Evolutionary conservation across 2,113 vertebrate species (phyloP).

Genomic region (Rhinichthys klamathensis): DNA sequence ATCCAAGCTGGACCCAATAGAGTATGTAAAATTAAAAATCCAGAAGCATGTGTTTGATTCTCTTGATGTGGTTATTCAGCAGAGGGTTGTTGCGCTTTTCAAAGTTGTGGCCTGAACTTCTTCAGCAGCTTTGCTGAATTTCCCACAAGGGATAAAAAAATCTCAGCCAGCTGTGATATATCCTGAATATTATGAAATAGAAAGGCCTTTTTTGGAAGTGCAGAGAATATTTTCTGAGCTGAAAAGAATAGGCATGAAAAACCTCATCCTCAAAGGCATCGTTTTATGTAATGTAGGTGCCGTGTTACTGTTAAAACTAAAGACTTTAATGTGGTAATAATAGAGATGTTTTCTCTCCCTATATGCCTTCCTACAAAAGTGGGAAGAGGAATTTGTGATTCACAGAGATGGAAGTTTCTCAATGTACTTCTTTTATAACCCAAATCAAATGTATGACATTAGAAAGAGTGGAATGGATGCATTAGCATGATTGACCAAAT

Average conservation of each 20-base stretch:
- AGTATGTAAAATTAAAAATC: constrained; percentile 47
- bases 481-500: neutral
- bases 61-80: constrained; percentile 52
- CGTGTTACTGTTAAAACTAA: neutral
- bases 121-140: constrained; percentile 32
- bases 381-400: neutral
- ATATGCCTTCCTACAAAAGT: neutral
- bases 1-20: constrained; percentile 38
- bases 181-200: neutral
- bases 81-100: constrained; percentile 14
- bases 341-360: neutral
- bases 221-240: neutral
- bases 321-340: constrained; percentile 19
- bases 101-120: constrained; percentile 46
- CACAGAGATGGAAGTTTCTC: neutral
- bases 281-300: constrained; percentile 14
- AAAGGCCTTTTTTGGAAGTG: neutral
- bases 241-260: constrained; percentile 14
- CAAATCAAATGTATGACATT: no score
- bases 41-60: constrained; percentile 28
- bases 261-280: neutral
- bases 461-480: no score
- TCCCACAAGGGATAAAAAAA: constrained; percentile 12
- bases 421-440: no score
- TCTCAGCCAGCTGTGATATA: constrained; percentile 26